These are phyloP conservation scores for Dendrolimus punctatus DNA, from an alignment of 1,140 invertebrate genomes.

Conservation along the genomic window DNA sequence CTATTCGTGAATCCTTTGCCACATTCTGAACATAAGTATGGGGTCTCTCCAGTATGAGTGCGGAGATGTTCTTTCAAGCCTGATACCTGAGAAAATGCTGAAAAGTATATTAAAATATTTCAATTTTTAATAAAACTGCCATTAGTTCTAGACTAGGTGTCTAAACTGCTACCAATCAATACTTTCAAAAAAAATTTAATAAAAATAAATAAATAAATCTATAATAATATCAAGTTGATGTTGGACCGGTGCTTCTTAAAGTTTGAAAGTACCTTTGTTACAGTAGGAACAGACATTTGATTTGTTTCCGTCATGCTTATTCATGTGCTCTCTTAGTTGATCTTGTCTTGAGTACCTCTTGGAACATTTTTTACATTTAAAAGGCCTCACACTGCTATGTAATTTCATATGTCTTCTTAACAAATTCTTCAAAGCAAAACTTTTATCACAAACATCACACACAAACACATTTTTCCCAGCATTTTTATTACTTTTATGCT, in stretches of 20 bases:
- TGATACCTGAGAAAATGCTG: conserved; percentile 64
- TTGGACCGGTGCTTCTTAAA: not conserved
- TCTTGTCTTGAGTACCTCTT: conserved; percentile 73
- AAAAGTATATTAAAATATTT: conserved; percentile 11
- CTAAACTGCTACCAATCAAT: no score
- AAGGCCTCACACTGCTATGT: conserved; percentile 40
- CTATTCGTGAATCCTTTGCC: conserved; percentile 77
- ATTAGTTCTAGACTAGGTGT: no score
- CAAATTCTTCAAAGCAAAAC: conserved; percentile 45
- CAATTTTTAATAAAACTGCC: no score
- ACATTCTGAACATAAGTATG: conserved; percentile 76
- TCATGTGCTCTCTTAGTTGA: conserved; percentile 72
- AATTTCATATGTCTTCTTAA: conserved; percentile 55
- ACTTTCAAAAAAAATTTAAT: no score
- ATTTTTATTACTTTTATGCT: conserved; percentile 20
- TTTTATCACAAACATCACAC: conserved; percentile 53
- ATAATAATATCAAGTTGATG: not conserved
- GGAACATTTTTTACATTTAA: conserved; percentile 60
- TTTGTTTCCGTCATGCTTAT: conserved; percentile 73
- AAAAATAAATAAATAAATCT: no score
- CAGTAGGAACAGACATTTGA: conserved; percentile 74
- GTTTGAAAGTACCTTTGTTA: conserved; percentile 63
- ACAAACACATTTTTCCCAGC: conserved; percentile 15
- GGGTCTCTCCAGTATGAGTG: conserved; percentile 77
- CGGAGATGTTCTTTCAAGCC: conserved; percentile 73